Conservation (phyloP, 2,888 invertebrate species). For the Beris chalybata region DNA sequence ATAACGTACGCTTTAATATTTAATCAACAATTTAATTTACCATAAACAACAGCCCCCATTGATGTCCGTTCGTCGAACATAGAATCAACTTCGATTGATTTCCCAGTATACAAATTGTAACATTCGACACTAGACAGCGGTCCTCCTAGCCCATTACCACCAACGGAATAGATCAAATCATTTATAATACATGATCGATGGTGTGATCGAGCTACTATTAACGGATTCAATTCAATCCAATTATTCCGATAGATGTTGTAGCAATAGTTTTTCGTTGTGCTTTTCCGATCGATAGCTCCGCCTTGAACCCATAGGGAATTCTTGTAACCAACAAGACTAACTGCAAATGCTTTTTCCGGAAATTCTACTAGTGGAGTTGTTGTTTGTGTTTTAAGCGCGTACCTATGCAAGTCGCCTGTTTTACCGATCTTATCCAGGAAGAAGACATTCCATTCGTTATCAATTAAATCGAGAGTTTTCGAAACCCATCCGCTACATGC, state of each 20-base stretch:
- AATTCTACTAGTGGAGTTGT: conserved; percentile 42
- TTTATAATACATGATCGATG: conserved; percentile 46
- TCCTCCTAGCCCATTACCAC: conserved; percentile 44
- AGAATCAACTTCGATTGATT: conserved; percentile 42
- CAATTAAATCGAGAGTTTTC: conserved; percentile 36
- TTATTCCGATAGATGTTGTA: conserved; percentile 47
- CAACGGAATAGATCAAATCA: conserved; percentile 45
- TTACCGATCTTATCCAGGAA: conserved; percentile 48
- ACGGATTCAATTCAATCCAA: conserved; percentile 43
- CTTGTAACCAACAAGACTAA: conserved; percentile 44
- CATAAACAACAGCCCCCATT: conserved; percentile 46
- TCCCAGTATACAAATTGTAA: conserved; percentile 44
- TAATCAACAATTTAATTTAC: conserved; percentile 30
- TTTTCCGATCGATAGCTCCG: conserved; percentile 38
- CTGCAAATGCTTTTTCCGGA: conserved; percentile 45
- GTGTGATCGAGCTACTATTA: conserved; percentile 45
- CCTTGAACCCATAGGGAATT: conserved; percentile 47
- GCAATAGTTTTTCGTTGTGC: conserved; percentile 40
- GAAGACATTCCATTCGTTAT: conserved; percentile 45
- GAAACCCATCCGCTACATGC: conserved; percentile 43
- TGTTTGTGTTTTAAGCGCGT: conserved; percentile 42
- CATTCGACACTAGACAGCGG: conserved; percentile 44
- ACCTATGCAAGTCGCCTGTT: conserved; percentile 43
- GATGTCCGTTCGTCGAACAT: conserved; percentile 47
- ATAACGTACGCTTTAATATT: not conserved